Base-by-base conservation (phyloP, 2,113 vertebrate species). In the Cyprinodon tularosa region DNA sequence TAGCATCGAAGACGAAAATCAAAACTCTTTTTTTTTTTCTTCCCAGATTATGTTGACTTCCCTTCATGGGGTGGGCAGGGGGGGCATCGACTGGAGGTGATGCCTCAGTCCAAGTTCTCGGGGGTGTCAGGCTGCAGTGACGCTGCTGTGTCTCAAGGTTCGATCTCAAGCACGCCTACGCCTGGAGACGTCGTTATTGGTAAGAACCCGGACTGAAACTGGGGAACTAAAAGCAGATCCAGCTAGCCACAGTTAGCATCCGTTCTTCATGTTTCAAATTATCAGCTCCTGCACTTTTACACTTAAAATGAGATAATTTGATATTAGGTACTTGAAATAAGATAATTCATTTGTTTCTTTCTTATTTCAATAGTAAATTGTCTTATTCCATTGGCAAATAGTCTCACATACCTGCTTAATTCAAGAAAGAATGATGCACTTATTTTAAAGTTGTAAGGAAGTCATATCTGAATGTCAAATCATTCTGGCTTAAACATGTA, bases 101-200 rank as follows among this genome's bases (percentile, higher is more conserved):
- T 96, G 93, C 94, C 96, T 69, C 96, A 96, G 93, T 96, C 97
- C 62, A 98, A 98, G 90, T 97, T 96, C 92, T 99, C 97, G 0
- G 97, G 97, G 39, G 96, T 98, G 90, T 99, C 97, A 9, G 95
- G 97, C 69, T 99, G 97, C 91, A 99, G 97, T 50, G 98, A 99
- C 70, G 96, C 94, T 0, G 97, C 94, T 0, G 97, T 95, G 20
- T 98, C 97, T 62, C 97, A 97, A 83, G 95, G 96, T 65, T 99
- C 98, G 39, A 93, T 95, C 65, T 96, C 95, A 84, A 96, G 97
- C 93, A 97, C 95, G 38, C 98, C 96, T 87, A 98, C 95, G 3
- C 90, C 92, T 84, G 94, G 92, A 12, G 97, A 98, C 77, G 89
- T 99, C 64, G 93, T 99, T 39, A 84, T 99, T 67, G 97, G 98